Percentiles rank a stretch among this genome's conserved stretches.
phyloP scores from a whole-genome alignment of 2,113 vertebrate species.

The Myotis brandtii region DNA sequence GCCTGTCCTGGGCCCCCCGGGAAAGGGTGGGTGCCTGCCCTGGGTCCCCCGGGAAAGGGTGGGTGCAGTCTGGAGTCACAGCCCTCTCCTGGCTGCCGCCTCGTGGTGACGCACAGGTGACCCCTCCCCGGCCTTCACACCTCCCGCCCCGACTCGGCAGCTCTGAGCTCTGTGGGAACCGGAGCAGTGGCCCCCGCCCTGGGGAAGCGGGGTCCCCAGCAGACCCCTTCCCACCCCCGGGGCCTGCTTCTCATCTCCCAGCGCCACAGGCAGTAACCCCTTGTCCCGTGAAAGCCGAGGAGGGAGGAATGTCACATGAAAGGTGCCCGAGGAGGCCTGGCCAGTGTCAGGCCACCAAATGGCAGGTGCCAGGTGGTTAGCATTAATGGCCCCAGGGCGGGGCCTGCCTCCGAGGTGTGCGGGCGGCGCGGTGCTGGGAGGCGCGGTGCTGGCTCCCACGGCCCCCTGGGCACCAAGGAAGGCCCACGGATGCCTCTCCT shows the following conservation, averaged over 20 bases:
- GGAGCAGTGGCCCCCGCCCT: background rate
- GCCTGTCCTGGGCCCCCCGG: no score
- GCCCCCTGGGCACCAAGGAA: background rate
- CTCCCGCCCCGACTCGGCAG: background rate
- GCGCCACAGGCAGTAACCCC: slow-evolving; percentile 45
- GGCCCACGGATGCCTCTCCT: background rate
- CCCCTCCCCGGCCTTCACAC: background rate
- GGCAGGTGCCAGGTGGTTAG: slow-evolving; percentile 75
- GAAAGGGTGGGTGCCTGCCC: no score
- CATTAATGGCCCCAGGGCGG: background rate
- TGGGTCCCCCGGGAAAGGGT: background rate
- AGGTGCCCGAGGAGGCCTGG: slow-evolving; percentile 69
- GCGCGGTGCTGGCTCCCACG: background rate
- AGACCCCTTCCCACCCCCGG: background rate
- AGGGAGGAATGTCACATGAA: slow-evolving; percentile 73
- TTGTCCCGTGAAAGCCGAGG: slow-evolving; percentile 41
- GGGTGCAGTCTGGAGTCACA: background rate
- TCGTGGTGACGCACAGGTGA: background rate
- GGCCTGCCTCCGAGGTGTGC: background rate
- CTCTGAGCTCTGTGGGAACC: background rate
- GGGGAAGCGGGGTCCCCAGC: background rate
- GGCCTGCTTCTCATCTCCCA: slow-evolving; percentile 78
- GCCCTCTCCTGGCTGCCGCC: background rate
- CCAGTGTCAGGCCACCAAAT: slow-evolving; percentile 66
- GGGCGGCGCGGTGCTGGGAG: background rate